Percentiles rank a stretch among this genome's conserved stretches.
Conservation (phyloP, 2,888 invertebrate species). For the Hyles lineata region DNA sequence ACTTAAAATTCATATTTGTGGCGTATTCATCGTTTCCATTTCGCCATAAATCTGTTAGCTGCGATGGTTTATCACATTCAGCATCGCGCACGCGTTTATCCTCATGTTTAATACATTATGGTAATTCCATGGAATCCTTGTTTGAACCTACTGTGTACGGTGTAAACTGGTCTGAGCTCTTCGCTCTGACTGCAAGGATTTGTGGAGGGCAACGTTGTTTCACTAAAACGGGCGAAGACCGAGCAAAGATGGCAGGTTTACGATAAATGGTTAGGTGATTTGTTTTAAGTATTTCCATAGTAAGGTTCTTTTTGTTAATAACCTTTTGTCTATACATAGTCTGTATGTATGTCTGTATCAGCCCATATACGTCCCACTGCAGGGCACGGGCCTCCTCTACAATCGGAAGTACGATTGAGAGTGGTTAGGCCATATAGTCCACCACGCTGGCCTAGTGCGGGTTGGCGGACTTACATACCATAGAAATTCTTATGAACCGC, state of each 20-base stretch:
- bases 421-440: too few relatives aligned
- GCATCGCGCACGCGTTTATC: constrained; percentile 2
- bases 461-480: too few relatives aligned
- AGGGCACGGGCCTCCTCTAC: too few relatives aligned
- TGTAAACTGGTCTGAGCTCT: constrained; percentile 11
- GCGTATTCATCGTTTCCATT: neutral
- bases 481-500: too few relatives aligned
- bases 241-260: neutral
- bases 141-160: neutral
- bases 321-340: too few relatives aligned
- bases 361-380: too few relatives aligned
- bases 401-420: too few relatives aligned
- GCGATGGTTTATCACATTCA: constrained; percentile 6
- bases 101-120: constrained; percentile 25
- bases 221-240: neutral
- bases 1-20: neutral
- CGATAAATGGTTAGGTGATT: neutral
- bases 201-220: neutral
- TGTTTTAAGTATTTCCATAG: too few relatives aligned
- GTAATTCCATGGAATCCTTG: neutral
- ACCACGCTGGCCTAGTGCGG: too few relatives aligned
- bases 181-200: neutral
- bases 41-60: constrained; percentile 34
- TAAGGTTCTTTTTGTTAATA: too few relatives aligned
- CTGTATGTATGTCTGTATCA: too few relatives aligned